A percentile compares a stretch with the other conserved stretches of the same genome.
Evolutionary conservation across 2,797 vertebrate genomes (phyloP).

Genomic region (Remorina albescens): DNA sequence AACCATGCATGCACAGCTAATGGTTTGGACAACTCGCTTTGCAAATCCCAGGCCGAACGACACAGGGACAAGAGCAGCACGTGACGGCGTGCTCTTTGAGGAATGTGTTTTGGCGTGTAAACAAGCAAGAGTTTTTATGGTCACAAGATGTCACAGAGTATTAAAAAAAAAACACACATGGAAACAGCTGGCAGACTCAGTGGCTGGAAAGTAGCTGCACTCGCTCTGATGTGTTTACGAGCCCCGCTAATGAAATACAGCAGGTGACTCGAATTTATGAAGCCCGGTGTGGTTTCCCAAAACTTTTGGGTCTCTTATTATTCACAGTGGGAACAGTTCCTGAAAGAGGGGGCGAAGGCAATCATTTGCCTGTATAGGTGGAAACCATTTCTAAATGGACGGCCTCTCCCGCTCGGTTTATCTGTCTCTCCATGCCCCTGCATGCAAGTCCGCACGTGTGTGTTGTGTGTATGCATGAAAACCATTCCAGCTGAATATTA

Average conservation of each 20-base stretch:
- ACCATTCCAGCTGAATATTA: conserved; percentile 69
- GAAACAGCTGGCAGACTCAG: conserved; percentile 50
- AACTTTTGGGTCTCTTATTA: conserved; percentile 48
- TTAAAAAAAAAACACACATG: conserved; percentile 16
- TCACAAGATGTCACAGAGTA: conserved; percentile 14
- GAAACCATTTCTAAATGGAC: conserved; percentile 53
- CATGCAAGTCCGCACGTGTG: background rate
- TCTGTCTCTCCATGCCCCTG: conserved; percentile 25
- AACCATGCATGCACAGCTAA: conserved; percentile 11
- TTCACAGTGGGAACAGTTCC: conserved; percentile 38
- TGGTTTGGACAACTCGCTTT: conserved; percentile 21
- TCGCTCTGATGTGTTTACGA: conserved; percentile 57
- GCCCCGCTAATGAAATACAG: conserved; percentile 59
- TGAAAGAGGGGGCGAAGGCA: conserved; percentile 59
- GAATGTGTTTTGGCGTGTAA: background rate
- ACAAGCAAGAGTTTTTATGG: conserved; percentile 26
- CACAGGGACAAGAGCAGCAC: background rate
- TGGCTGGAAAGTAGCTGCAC: conserved; percentile 30
- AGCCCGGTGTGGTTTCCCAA: conserved; percentile 37
- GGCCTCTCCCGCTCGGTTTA: conserved; percentile 41
- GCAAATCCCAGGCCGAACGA: background rate
- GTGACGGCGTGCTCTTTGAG: background rate
- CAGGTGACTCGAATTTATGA: conserved; percentile 52
- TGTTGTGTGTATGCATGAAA: conserved; percentile 15
- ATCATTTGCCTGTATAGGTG: conserved; percentile 38